Percentiles rank a stretch among this genome's conserved stretches.
These are phyloP conservation scores for Protula sp. DNA, from an alignment of 2,888 invertebrate genomes.

Conservation along the genomic window DNA sequence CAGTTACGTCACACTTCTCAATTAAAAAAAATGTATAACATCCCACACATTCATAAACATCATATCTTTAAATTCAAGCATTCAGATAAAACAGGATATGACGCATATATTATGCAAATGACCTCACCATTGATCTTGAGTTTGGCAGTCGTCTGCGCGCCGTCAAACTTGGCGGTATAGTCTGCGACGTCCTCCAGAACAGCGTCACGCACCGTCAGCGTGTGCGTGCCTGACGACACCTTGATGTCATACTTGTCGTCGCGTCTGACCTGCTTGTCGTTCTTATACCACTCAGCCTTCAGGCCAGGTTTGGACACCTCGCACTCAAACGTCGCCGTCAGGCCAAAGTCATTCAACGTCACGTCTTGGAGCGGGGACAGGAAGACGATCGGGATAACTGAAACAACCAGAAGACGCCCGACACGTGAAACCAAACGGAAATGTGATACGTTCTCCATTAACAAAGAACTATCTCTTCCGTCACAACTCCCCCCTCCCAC, in stretches of 20 bases:
- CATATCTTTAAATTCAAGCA: too few relatives aligned
- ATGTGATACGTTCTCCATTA: too few relatives aligned
- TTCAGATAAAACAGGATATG: too few relatives aligned
- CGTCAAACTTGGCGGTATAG: conserved; percentile 17
- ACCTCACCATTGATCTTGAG: conserved; percentile 5
- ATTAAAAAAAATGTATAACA: too few relatives aligned
- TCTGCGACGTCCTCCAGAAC: conserved; percentile 22
- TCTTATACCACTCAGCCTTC: conserved; percentile 73
- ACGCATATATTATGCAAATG: too few relatives aligned
- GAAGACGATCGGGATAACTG: conserved; percentile 38
- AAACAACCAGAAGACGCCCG: conserved; percentile 2
- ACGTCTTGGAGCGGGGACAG: conserved; percentile 39
- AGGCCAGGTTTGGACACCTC: conserved; percentile 73
- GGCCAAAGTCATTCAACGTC: conserved; percentile 55
- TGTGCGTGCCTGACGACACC: conserved; percentile 12
- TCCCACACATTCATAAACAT: too few relatives aligned
- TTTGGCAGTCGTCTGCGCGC: conserved; percentile 10
- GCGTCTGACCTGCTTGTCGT: conserved; percentile 16
- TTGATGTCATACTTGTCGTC: conserved; percentile 18
- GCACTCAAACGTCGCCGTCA: conserved; percentile 64
- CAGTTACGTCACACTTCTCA: too few relatives aligned
- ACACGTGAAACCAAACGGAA: too few relatives aligned
- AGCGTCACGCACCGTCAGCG: conserved; percentile 18
- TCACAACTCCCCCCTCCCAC: too few relatives aligned
- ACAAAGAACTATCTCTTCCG: too few relatives aligned